These are phyloP conservation scores for Aurelia aurita complex sp. Pacific DNA, from an alignment of 30 jellyfish, hydroid and myxozoan genomes.

Conservation along the genomic window DNA sequence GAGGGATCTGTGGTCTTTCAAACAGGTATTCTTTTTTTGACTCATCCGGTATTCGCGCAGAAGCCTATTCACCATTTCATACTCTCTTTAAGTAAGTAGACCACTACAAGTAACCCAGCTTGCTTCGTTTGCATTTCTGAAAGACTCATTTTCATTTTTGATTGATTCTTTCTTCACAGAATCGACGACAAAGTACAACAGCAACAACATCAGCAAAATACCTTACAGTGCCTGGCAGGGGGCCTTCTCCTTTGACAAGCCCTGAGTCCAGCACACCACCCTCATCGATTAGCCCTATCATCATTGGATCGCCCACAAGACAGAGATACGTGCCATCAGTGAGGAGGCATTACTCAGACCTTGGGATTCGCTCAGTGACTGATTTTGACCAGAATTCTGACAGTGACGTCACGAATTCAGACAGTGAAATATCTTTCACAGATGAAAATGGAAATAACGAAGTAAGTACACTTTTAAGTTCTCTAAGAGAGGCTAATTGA, in stretches of 20 bases:
- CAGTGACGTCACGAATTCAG: constrained; percentile 43
- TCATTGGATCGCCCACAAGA: constrained; percentile 28
- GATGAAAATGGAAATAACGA: not conserved
- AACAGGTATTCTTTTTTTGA: too few relatives aligned
- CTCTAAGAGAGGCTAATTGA: not conserved
- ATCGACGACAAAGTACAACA: constrained; percentile 15
- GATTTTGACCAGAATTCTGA: constrained; percentile 33
- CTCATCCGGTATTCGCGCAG: not conserved
- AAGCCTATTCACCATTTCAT: too few relatives aligned
- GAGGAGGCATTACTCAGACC: constrained; percentile 34
- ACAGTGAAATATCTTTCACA: constrained; percentile 7
- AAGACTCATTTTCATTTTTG: not conserved
- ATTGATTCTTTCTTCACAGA: not conserved
- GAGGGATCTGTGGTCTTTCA: too few relatives aligned
- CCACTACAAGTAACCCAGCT: too few relatives aligned
- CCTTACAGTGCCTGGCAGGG: constrained; percentile 38
- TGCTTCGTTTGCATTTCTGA: not conserved
- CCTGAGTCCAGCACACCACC: constrained; percentile 26
- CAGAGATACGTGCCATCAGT: constrained; percentile 19
- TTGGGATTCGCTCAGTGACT: constrained; percentile 11
- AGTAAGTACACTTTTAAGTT: not conserved
- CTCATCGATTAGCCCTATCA: not conserved
- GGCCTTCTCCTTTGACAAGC: constrained; percentile 44
- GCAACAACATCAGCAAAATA: constrained; percentile 12
- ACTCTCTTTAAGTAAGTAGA: too few relatives aligned